Evolutionary conservation across 2,888 invertebrate genomes (phyloP), one percentile per base, ranked within the genome.

Genomic region (Caenorhabditis sulstoni): DNA sequence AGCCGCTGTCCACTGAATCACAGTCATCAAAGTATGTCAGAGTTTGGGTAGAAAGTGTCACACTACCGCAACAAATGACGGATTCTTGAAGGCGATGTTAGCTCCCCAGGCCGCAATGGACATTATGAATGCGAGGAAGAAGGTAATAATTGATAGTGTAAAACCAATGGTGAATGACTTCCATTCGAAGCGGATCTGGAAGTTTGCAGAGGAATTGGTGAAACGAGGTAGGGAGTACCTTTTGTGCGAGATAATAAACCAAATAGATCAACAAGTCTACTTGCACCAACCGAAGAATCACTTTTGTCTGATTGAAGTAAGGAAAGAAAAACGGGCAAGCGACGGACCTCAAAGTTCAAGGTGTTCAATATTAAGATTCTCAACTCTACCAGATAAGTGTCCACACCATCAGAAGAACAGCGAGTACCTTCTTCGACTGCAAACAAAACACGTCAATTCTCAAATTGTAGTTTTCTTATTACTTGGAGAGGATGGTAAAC

Each of bases 1-100:
- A 14, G 62, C 61, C 3, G 61, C 47, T 18, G 61, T 49, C 47
- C 44, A 18, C 61, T 61, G 37, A 16, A 47, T 20, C n/a, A n/a
- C n/a, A n/a, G n/a, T 50, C 22, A 50, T 22, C 3, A 12, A 16
- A 12, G 11, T 8, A 20, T 18, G 20, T 16, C 3, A 47, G 8
- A 47, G 12, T 50, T 47, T 47, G 47, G 18, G n/a, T n/a, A n/a
- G n/a, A n/a, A n/a, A n/a, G n/a, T n/a, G n/a, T n/a, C n/a, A n/a
- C n/a, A 47, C 47, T 47, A 47, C 47, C 8, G 47, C 23, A 29
- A 52, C n/a, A 29, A 52, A 52, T 14, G 52, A 52, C n/a, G 52
- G 23, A n/a, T 29, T 52, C 14, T 29, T 52, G 29, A 9, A 49
- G 7, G 49, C 20, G 7, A 22, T 20, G 22, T 5, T 53, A n/a